These are phyloP conservation scores for Rhingia campestris DNA, from an alignment of 2,888 invertebrate genomes.

Conservation along the genomic window DNA sequence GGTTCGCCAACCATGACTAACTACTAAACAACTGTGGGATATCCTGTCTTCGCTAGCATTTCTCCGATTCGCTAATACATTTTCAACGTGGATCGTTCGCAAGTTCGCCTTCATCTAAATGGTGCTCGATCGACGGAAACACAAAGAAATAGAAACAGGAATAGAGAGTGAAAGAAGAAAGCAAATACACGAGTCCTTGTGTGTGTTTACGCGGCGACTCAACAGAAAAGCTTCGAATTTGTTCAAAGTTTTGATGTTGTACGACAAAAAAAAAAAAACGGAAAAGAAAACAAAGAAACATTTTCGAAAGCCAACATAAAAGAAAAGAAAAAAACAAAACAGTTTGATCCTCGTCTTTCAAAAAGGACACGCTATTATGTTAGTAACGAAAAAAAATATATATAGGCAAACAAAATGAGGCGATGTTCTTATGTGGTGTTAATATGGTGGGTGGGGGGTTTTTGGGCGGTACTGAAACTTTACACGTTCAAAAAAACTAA, in stretches of 20 bases:
- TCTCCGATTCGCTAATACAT: too few relatives aligned
- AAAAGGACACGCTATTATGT: slow-evolving; percentile 31
- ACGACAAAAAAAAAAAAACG: slow-evolving; percentile 19
- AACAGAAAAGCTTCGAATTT: slow-evolving; percentile 40
- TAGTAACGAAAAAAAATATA: slow-evolving; percentile 45
- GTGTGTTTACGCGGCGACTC: slow-evolving; percentile 1
- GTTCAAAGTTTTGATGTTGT: slow-evolving; percentile 26
- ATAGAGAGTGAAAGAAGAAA: slow-evolving; percentile 16
- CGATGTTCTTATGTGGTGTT: slow-evolving; percentile 59
- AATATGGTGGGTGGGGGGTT: background rate
- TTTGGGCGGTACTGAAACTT: slow-evolving; percentile 36
- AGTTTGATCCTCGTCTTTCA: slow-evolving; percentile 39
- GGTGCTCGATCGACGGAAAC: background rate
- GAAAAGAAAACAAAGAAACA: slow-evolving; percentile 8
- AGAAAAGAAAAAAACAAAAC: slow-evolving; percentile 40
- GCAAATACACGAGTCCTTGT: slow-evolving; percentile 5
- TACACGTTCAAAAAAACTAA: slow-evolving; percentile 63
- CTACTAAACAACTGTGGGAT: too few relatives aligned
- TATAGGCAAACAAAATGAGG: slow-evolving; percentile 59
- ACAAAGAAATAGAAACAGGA: slow-evolving; percentile 10
- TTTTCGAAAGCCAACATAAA: slow-evolving; percentile 28
- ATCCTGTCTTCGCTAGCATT: too few relatives aligned
- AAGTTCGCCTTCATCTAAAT: too few relatives aligned
- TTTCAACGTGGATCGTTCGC: too few relatives aligned
- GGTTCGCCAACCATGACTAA: too few relatives aligned